These are phyloP conservation scores for Protula sp. DNA, from an alignment of 2,888 invertebrate species.

Conservation along the genomic window DNA sequence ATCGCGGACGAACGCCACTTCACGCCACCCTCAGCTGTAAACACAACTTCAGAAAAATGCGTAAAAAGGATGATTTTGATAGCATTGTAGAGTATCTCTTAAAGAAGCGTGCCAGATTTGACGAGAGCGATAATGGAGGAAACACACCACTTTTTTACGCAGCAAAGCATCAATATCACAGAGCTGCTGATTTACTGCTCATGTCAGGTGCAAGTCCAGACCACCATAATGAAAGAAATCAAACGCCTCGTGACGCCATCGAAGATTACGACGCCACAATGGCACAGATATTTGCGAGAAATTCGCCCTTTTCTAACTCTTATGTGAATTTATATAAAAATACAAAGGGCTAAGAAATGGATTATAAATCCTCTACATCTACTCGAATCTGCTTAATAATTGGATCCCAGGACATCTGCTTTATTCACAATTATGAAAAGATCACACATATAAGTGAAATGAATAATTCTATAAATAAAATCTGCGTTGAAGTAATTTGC, in stretches of 20 bases:
- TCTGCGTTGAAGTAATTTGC: too few species aligned
- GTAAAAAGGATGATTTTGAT: constrained; percentile 17
- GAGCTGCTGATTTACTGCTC: constrained; percentile 10
- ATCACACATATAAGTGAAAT: too few species aligned
- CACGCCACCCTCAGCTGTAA: constrained; percentile 8
- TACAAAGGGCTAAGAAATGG: too few species aligned
- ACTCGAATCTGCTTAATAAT: too few species aligned
- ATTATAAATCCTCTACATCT: too few species aligned
- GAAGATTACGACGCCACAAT: constrained; percentile 14
- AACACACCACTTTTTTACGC: constrained; percentile 18
- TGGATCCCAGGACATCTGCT: too few species aligned
- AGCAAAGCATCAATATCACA: constrained; percentile 14
- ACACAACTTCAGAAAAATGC: constrained; percentile 16
- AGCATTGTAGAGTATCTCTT: constrained; percentile 10
- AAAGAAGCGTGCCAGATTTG: constrained; percentile 6
- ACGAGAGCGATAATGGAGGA: constrained; percentile 6
- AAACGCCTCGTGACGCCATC: constrained; percentile 10
- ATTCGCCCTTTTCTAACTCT: not conserved
- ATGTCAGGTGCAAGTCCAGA: constrained; percentile 5
- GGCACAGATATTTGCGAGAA: constrained; percentile 13
- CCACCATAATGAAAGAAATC: constrained; percentile 5
- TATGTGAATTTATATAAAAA: not conserved
- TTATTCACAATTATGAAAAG: too few species aligned
- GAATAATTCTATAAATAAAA: too few species aligned
- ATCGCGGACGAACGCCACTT: constrained; percentile 12